A percentile compares a stretch with the other conserved stretches of the same genome.
These are phyloP conservation scores for Brachypalpus laphriformis DNA, from an alignment of 2,888 invertebrate species.

Conservation along the genomic window DNA sequence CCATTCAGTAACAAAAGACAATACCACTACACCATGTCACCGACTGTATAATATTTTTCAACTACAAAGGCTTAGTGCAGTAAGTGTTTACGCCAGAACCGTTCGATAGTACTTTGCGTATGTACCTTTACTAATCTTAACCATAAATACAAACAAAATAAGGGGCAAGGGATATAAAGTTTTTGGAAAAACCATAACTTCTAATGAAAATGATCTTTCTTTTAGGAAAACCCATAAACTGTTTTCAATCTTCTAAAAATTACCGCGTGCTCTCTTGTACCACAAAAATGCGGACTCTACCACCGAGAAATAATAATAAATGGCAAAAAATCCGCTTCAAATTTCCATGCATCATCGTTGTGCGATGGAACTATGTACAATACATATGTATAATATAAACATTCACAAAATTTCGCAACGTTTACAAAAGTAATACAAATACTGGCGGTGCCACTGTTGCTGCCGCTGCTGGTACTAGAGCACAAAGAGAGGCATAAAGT, in stretches of 20 bases:
- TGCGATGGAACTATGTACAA: slow-evolving; percentile 12
- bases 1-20: too few species aligned
- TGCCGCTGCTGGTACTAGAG: slow-evolving; percentile 13
- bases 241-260: slow-evolving; percentile 6
- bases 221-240: background rate
- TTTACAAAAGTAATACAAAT: slow-evolving; percentile 40
- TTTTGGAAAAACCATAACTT: background rate
- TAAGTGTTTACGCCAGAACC: too few species aligned
- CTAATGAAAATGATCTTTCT: background rate
- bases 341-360: slow-evolving; percentile 40
- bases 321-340: slow-evolving; percentile 34
- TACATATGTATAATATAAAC: background rate
- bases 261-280: background rate
- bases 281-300: background rate
- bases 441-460: background rate
- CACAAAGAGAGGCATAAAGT: slow-evolving; percentile 30
- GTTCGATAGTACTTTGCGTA: too few species aligned
- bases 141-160: too few species aligned
- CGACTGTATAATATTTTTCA: too few species aligned
- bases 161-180: background rate
- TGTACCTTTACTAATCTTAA: too few species aligned
- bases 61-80: too few species aligned
- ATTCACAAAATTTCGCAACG: slow-evolving; percentile 36
- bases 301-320: slow-evolving; percentile 9
- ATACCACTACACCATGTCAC: too few species aligned